phyloP scores from a whole-genome alignment of 2,797 vertebrate genomes.

The Prionace glauca region DNA sequence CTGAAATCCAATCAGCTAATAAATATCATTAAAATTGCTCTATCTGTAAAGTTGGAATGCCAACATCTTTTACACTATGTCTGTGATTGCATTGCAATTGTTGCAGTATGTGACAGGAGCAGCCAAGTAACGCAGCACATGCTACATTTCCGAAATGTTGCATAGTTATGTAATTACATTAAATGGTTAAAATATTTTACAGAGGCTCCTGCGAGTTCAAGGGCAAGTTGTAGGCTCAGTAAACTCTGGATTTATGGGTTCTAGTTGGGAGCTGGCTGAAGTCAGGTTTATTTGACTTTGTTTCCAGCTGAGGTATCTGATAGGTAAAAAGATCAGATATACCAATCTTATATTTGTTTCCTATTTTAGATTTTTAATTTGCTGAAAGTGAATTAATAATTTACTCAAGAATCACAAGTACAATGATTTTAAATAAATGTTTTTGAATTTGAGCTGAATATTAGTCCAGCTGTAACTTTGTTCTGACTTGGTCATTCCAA shows the following conservation, averaged over 20 bases:
- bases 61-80: not conserved
- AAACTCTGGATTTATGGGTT: not conserved
- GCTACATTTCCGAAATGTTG: not conserved
- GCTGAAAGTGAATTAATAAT: not conserved
- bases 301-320: not conserved
- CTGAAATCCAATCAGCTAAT: not conserved
- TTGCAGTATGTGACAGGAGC: not conserved
- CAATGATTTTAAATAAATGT: not conserved
- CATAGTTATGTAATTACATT: not conserved
- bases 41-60: not conserved
- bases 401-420: not conserved
- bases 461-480: not conserved
- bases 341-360: not conserved
- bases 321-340: not conserved
- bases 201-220: not conserved
- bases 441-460: not conserved
- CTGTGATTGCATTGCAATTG: not conserved
- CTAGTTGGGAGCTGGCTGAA: not conserved
- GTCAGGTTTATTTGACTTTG: not conserved
- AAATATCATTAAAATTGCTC: not conserved
- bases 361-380: not conserved
- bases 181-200: not conserved
- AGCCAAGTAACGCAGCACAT: not conserved
- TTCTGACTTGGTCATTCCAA: not conserved
- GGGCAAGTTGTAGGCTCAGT: not conserved